Conservation (phyloP, 1,140 invertebrate genomes). For the Gonatopus flavifemur region DNA sequence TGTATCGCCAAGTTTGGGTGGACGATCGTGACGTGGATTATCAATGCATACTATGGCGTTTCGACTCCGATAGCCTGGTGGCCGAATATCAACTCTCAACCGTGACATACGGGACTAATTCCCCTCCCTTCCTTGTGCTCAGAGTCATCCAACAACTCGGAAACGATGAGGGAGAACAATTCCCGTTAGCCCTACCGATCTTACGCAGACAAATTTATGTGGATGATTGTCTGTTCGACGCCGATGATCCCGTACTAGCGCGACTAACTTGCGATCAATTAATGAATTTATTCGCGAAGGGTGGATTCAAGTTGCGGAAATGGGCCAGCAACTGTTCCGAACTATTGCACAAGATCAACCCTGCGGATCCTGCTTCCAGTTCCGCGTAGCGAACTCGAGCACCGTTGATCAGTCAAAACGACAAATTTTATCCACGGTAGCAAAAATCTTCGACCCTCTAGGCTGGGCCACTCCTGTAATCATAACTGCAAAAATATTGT, state of each 20-base stretch:
- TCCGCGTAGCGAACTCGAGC: too few relatives aligned
- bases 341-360: too few relatives aligned
- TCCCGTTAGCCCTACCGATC: background rate
- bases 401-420: too few relatives aligned
- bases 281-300: too few relatives aligned
- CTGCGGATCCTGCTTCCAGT: too few relatives aligned
- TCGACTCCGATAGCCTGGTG: background rate
- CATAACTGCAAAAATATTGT: constrained; percentile 7
- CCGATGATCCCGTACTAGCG: background rate
- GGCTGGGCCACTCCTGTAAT: constrained; percentile 1
- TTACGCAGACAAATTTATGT: background rate
- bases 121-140: constrained; percentile 4
- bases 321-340: too few relatives aligned
- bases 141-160: background rate
- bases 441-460: background rate
- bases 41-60: constrained; percentile 9
- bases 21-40: background rate
- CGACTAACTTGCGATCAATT: too few relatives aligned
- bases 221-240: background rate
- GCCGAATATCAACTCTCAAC: background rate
- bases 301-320: too few relatives aligned
- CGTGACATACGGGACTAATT: constrained; percentile 2
- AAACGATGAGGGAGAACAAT: background rate
- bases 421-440: background rate
- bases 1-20: constrained; percentile 26